phyloP scores from a whole-genome alignment of 2,113 vertebrate species.

The Charadrius vociferus region DNA sequence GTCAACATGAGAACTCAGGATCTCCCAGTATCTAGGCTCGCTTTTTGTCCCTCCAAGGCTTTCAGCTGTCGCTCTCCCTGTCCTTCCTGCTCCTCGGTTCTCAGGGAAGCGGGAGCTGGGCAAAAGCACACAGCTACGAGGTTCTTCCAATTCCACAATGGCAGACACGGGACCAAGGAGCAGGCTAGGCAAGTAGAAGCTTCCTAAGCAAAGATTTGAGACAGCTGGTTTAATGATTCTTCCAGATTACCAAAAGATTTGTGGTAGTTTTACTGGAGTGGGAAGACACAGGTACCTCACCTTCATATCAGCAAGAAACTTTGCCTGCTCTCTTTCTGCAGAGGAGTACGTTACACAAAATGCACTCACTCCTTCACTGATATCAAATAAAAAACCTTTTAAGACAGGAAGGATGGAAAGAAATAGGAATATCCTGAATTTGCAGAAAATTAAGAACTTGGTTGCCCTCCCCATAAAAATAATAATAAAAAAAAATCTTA shows the following conservation, averaged over 20 bases:
- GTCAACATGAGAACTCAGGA: not conserved
- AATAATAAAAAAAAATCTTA: not conserved
- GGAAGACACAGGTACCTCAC: not conserved
- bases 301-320: not conserved
- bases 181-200: not conserved
- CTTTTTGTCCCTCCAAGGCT: not conserved
- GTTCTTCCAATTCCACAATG: not conserved
- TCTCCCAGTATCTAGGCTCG: not conserved
- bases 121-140: not conserved
- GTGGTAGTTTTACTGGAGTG: not conserved
- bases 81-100: not conserved
- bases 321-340: not conserved
- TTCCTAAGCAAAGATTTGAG: not conserved
- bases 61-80: not conserved
- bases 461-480: not conserved
- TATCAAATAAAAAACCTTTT: not conserved
- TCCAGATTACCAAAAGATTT: not conserved
- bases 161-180: accelerated
- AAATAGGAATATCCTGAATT: not conserved
- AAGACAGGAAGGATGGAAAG: not conserved
- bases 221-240: not conserved
- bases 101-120: not conserved
- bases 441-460: not conserved
- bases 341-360: not conserved
- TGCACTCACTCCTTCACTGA: not conserved